Base-by-base conservation (phyloP, 1,140 invertebrate genomes). In the Ceratosolen solmsi region DNA sequence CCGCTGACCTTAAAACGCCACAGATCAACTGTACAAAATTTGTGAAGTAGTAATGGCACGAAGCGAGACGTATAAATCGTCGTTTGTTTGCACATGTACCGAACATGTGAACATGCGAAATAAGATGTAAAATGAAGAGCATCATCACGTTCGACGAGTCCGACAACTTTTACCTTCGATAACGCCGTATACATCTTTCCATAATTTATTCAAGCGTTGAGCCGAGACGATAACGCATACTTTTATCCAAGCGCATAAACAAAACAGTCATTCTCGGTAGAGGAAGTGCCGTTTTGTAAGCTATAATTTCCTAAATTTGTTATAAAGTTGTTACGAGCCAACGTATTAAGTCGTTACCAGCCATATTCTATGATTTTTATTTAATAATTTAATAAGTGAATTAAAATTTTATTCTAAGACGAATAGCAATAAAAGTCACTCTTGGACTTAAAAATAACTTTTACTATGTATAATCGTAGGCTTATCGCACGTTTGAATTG, bases 81-180 rank as follows among this genome's bases (percentile, higher is more conserved):
- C 38, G 68, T 25, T 46, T 25, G 30, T 20, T 33, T 54, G 60
- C 15, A 75, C 46, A 54, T 75, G 25, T 33, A 20, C 1, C 15
- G 72, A 60, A 46, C 71, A 46, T 80, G 27, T 51, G 38, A 15
- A 68, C 20, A 75, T 41, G 22, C 51, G 38, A n/a, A 56, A 38
- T 30, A 60, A 63, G 51, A 58, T 78, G 46, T 78, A 54, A 68
- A 78, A 82, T 73, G 41, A n/a, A 70, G 75, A 78, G 74, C 80
- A 79, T 79, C 80, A 70, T 79, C 65, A 46, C 30, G 70, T 65
- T 79, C 22, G 70, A 58, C 73, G 72, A 71, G 60, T 0, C 27
- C 75, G 71, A 68, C 60, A 20, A 83, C 70, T 79, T 79, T 79
- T 83, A 79, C 76, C 77, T 79, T 83, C 76, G 65, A 60, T 72